Conservation (phyloP, 2,888 invertebrate species). For the Perithous albicinctus region DNA sequence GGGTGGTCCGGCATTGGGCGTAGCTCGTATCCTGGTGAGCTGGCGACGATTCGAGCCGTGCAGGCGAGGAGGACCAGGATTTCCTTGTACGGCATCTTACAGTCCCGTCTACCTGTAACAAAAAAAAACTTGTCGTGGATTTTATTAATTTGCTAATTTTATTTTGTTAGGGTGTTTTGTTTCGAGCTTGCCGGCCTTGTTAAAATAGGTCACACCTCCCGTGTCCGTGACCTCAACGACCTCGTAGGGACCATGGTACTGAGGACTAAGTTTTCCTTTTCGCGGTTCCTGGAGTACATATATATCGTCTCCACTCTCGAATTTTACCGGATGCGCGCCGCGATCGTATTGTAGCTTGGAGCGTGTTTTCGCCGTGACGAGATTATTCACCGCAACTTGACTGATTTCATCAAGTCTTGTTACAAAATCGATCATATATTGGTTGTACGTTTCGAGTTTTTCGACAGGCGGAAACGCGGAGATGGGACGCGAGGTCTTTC, state of each 20-base stretch:
- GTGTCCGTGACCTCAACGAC: conserved; percentile 4
- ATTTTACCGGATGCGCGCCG: background rate
- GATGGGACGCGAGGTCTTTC: no score
- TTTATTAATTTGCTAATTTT: background rate
- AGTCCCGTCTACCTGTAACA: background rate
- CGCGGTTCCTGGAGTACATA: conserved; percentile 1
- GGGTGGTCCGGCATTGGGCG: background rate
- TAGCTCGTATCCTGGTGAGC: background rate
- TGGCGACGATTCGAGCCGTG: no score
- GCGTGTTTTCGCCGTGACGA: background rate
- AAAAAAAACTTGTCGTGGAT: background rate
- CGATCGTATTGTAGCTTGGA: conserved; percentile 8
- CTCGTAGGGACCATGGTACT: conserved; percentile 5
- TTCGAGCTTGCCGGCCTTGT: background rate
- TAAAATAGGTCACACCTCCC: background rate
- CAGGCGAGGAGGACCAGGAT: no score
- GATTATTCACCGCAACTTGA: background rate
- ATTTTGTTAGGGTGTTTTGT: background rate
- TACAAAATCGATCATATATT: background rate
- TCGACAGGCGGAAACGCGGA: no score
- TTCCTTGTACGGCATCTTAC: no score
- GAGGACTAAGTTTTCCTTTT: background rate
- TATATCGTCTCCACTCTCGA: conserved; percentile 8
- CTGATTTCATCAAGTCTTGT: background rate
- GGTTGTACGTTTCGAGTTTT: no score